phyloP scores from a whole-genome alignment of 1,140 invertebrate genomes.

The Solenopsis invicta region DNA sequence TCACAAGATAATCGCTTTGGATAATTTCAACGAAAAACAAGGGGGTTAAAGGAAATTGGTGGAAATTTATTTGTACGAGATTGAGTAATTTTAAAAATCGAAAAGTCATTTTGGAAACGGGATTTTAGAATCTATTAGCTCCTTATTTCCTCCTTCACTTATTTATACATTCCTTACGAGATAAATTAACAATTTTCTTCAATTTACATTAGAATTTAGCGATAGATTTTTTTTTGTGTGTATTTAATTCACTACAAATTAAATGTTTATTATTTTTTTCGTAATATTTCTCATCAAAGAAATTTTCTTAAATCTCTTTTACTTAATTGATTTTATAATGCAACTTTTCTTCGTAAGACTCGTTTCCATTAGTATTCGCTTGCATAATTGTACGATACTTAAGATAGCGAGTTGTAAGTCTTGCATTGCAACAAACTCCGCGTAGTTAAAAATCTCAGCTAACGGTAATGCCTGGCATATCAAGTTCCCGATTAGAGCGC shows the following conservation, averaged over 20 bases:
- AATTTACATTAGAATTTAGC: conserved; percentile 6
- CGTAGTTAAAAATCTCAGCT: background rate
- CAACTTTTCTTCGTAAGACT: background rate
- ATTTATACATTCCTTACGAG: background rate
- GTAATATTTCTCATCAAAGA: background rate
- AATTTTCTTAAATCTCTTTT: background rate
- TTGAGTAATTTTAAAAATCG: background rate
- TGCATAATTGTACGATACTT: conserved; percentile 11
- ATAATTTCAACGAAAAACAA: conserved; percentile 10
- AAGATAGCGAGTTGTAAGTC: background rate
- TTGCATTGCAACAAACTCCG: background rate
- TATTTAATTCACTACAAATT: background rate
- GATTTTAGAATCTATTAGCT: background rate
- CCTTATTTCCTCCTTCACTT: background rate
- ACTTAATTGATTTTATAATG: background rate
- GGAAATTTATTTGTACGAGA: conserved; percentile 11
- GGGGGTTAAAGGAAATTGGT: background rate
- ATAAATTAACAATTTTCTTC: background rate
- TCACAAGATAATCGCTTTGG: background rate
- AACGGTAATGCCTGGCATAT: conserved; percentile 21
- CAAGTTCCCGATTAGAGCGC: conserved; percentile 22
- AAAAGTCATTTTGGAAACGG: conserved; percentile 10
- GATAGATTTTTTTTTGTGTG: background rate
- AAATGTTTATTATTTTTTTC: background rate
- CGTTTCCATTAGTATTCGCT: background rate